Evolutionary conservation across 2,888 invertebrate genomes (phyloP).

Genomic region (Sphaeridia pumilis): DNA sequence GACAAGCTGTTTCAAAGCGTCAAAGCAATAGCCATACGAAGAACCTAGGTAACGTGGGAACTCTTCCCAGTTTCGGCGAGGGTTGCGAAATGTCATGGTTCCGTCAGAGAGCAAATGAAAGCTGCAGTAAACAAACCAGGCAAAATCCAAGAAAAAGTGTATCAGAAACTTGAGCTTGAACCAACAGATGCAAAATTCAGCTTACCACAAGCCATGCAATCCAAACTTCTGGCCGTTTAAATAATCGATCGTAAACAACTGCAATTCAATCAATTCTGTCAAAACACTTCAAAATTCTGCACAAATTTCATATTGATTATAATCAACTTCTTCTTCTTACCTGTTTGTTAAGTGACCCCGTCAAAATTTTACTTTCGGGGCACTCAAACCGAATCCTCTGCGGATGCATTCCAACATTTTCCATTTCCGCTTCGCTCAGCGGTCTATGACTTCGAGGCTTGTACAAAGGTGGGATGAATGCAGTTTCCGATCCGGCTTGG

Average conservation of each 20-base stretch:
- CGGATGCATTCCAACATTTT: constrained; percentile 2
- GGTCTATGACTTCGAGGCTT: not conserved
- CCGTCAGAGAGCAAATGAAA: constrained; percentile 1
- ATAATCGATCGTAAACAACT: not conserved
- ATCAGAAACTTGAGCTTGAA: too few species aligned
- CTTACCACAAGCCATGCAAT: not conserved
- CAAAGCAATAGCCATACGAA: not conserved
- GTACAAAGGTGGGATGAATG: constrained; percentile 2
- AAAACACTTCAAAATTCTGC: too few species aligned
- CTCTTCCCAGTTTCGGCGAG: not conserved
- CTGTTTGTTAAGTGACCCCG: too few species aligned
- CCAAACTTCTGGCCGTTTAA: not conserved
- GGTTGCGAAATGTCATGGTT: not conserved
- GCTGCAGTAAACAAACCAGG: not conserved
- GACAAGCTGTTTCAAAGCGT: not conserved
- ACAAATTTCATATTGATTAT: too few species aligned
- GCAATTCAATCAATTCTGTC: too few species aligned
- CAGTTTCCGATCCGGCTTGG: not conserved
- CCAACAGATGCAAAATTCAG: too few species aligned
- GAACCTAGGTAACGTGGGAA: not conserved
- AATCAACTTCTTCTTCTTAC: too few species aligned
- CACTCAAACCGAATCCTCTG: not conserved
- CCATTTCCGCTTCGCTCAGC: not conserved
- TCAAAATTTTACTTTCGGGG: not conserved
- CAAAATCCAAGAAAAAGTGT: too few species aligned